Evolutionary conservation across 2,888 invertebrate species (phyloP).

Genomic region (Nemoura dubitans): DNA sequence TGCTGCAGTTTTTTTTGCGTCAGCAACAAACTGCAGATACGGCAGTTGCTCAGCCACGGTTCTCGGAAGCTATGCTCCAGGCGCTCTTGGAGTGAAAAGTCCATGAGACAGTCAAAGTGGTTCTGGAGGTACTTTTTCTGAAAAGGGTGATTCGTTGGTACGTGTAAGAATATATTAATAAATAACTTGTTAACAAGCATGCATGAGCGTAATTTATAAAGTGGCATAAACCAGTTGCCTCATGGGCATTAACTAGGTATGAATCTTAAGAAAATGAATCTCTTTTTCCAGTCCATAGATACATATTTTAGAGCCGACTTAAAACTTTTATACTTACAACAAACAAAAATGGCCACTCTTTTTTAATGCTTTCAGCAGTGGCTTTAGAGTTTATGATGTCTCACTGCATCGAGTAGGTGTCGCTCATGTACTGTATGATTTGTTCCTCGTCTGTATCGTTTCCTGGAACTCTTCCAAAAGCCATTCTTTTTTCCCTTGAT

Average conservation of each 20-base stretch:
- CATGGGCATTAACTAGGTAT: no score
- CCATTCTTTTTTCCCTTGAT: neutral
- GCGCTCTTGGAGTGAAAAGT: neutral
- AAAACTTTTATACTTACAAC: neutral
- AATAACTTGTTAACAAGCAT: no score
- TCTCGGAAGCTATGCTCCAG: neutral
- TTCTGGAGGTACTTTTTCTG: neutral
- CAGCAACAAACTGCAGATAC: neutral
- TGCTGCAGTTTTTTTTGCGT: no score
- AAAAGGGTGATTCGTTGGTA: neutral
- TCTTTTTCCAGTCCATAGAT: no score
- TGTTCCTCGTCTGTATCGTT: neutral
- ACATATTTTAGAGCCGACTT: no score
- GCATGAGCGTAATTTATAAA: no score
- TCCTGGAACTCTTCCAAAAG: neutral
- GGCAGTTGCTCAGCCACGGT: neutral
- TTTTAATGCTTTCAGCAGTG: neutral
- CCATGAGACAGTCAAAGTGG: neutral
- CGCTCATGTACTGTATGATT: neutral
- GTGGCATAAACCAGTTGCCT: no score
- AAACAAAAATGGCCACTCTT: constrained; percentile 23
- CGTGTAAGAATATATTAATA: no score
- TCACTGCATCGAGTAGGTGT: neutral
- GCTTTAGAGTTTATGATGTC: neutral
- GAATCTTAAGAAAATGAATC: no score